Base-by-base conservation (phyloP, 2,797 vertebrate species). In the Bradypus variegatus region DNA sequence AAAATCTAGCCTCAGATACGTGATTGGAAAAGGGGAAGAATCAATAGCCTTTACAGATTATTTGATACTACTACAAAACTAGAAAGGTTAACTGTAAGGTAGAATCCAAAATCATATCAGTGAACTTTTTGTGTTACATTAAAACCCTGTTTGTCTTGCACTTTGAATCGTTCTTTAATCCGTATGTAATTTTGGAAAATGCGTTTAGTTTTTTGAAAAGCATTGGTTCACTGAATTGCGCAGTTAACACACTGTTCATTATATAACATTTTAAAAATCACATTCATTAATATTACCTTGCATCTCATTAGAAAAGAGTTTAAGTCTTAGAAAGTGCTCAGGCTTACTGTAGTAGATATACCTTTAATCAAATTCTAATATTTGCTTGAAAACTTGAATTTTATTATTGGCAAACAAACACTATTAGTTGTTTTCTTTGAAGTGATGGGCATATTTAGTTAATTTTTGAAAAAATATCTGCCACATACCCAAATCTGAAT, bases 321-420 rank as follows among this genome's bases (percentile, higher is more conserved):
- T 31, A 55, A 58, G 29, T 76, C 38, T 90, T 50, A 10, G 33
- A 58, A 87, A 81, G 18, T 8, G 45, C 19, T 92, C 53, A 86
- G n/a, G 48, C 53, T 65, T 16, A 14, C 13, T 88, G 25, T 85
- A 33, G 60, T 72, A 33, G 53, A 31, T 50, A 72, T 55, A 85
- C 75, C 64, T 27, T 85, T 93, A 84, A 60, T 48, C 91, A 72
- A 89, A 41, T n/a, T 73, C 41, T 53, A 18, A 82, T 55, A 86
- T 95, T 83, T 79, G 38, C 65, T 86, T 89, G 65, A 83, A 83
- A 89, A 25, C 48, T 93, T 94, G 67, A 84, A 75, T 90, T 92
- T 92, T 84, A 80, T 76, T n/a, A 81, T 67, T 92, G 67, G 33
- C 72, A 86, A 81, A 88, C 27, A 88, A 82, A 88, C 41, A 60